These are phyloP conservation scores for Cuculus canorus DNA, from an alignment of 2,797 vertebrate species.

Conservation along the genomic window DNA sequence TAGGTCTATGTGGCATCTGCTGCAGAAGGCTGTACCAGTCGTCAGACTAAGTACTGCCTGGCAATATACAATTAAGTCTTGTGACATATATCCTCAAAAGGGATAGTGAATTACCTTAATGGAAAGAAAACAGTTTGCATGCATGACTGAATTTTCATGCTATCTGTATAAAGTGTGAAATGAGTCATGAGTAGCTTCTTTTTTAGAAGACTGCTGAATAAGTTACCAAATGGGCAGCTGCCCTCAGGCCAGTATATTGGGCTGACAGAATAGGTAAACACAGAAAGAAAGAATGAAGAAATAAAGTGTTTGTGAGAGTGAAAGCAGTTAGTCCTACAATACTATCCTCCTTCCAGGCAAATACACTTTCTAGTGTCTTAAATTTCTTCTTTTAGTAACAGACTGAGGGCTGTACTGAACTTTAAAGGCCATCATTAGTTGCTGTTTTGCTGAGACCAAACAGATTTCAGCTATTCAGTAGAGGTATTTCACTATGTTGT, in stretches of 20 bases:
- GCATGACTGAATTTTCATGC: neutral
- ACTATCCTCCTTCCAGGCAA: neutral
- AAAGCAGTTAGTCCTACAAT: neutral
- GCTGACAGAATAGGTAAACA: neutral
- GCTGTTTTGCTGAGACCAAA: slow-evolving; percentile 38
- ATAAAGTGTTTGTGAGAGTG: neutral
- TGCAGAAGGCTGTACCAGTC: neutral
- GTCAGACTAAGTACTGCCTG: neutral
- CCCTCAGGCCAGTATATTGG: neutral
- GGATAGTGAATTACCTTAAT: slow-evolving; percentile 4
- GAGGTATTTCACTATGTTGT: slow-evolving; percentile 34
- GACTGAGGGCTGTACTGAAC: neutral
- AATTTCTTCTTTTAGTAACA: slow-evolving; percentile 14
- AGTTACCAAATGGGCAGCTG: slow-evolving; percentile 17
- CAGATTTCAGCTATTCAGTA: slow-evolving; percentile 4
- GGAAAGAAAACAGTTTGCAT: slow-evolving; percentile 44
- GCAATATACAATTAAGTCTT: neutral
- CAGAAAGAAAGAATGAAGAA: neutral
- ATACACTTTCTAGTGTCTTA: neutral
- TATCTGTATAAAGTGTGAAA: slow-evolving; percentile 27
- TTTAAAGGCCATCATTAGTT: slow-evolving; percentile 43
- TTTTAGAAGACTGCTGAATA: slow-evolving; percentile 21
- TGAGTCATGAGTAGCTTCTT: neutral
- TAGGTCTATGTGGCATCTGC: neutral
- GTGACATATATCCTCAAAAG: neutral